Evolutionary conservation across 2,113 vertebrate genomes (phyloP).

Genomic region (Eurystomus gularis): DNA sequence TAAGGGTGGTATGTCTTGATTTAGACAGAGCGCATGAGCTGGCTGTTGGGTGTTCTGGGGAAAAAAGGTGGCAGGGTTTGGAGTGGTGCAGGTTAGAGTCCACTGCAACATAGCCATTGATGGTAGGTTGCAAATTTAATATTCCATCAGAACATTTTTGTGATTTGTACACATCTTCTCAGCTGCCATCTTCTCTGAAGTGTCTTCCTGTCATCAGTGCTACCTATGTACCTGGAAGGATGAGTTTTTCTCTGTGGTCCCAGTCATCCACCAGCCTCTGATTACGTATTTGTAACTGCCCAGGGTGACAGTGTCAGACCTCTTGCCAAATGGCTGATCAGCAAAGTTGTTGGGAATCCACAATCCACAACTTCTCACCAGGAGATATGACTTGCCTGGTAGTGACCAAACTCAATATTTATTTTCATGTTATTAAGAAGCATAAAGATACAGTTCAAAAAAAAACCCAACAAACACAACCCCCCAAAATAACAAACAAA

Average conservation of each 20-base stretch:
- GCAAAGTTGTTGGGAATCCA: background rate
- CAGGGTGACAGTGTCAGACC: background rate
- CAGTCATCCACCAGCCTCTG: background rate
- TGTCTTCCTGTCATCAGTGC: background rate
- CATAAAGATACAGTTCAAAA: background rate
- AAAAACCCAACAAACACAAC: background rate
- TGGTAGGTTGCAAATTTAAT: background rate
- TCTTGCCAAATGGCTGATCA: background rate
- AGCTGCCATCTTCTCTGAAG: background rate
- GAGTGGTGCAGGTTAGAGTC: background rate
- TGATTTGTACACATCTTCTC: background rate
- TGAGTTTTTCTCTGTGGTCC: background rate
- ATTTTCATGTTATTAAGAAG: background rate
- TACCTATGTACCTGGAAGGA: background rate
- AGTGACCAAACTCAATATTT: background rate
- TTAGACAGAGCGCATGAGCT: background rate
- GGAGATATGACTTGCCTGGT: background rate
- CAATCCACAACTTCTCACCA: background rate
- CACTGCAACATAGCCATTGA: background rate
- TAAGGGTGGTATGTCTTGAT: background rate
- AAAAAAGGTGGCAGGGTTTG: background rate
- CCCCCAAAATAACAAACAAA: background rate
- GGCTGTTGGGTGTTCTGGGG: background rate
- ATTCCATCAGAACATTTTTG: background rate
- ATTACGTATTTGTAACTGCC: background rate